Evolutionary conservation across 1,140 invertebrate genomes (phyloP).

Genomic region (Micrasema minimum): DNA sequence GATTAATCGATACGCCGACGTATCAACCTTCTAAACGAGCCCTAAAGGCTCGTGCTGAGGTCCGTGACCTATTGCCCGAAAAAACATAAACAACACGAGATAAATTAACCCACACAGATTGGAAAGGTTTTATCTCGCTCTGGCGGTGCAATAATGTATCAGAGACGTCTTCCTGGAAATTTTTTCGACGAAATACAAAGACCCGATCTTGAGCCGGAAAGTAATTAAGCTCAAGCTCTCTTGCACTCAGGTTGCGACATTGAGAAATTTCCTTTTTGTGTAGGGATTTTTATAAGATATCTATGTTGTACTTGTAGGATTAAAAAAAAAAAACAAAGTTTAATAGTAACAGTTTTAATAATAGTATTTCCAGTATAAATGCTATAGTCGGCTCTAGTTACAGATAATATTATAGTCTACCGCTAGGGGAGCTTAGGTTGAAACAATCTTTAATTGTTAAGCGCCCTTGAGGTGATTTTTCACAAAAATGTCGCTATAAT

Average conservation of each 20-base stretch:
- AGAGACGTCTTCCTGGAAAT: slow-evolving; percentile 21
- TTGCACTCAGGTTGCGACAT: no score
- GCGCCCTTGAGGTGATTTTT: no score
- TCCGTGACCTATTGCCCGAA: slow-evolving; percentile 48
- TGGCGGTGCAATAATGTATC: slow-evolving; percentile 11
- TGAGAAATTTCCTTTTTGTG: background rate
- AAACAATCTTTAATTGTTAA: no score
- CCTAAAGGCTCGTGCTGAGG: slow-evolving; percentile 5
- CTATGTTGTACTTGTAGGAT: background rate
- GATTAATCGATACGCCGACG: no score
- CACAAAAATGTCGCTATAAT: no score
- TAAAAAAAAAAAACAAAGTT: no score
- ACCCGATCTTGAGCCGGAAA: background rate
- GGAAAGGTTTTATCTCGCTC: slow-evolving; percentile 27
- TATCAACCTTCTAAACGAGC: no score
- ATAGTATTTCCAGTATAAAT: no score
- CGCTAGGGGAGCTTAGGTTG: no score
- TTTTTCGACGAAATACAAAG: slow-evolving; percentile 6
- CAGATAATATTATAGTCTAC: no score
- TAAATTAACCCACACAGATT: slow-evolving; percentile 35
- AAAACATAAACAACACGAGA: slow-evolving; percentile 38
- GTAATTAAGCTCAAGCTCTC: slow-evolving; percentile 12
- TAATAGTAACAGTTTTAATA: no score
- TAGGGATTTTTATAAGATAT: background rate
- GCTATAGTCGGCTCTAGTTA: no score